A percentile compares a stretch with the other conserved stretches of the same genome.
Evolutionary conservation across 1,140 invertebrate genomes (phyloP).

Genomic region (Drosophila tristis): DNA sequence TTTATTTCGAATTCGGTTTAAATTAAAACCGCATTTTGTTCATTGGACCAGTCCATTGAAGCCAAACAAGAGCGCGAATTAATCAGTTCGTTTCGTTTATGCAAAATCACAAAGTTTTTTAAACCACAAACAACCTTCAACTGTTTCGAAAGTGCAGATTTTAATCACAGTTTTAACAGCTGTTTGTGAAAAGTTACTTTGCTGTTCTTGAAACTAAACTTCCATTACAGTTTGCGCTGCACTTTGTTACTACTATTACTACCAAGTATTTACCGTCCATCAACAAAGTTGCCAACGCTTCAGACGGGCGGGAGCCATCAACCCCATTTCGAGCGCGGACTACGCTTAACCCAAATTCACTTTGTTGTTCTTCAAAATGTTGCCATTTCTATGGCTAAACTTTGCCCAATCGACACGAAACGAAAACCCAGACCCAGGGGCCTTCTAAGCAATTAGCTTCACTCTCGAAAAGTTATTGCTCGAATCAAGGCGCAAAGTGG

Average conservation of each 20-base stretch:
- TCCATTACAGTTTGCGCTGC: slow-evolving; percentile 31
- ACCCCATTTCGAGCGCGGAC: slow-evolving; percentile 10
- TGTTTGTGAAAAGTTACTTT: neutral
- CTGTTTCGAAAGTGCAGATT: too few species aligned
- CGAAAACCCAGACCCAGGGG: slow-evolving; percentile 14
- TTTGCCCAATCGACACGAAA: slow-evolving; percentile 37
- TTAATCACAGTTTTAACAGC: too few species aligned
- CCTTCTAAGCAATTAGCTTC: slow-evolving; percentile 39
- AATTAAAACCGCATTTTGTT: neutral
- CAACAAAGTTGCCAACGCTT: slow-evolving; percentile 36
- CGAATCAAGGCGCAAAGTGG: slow-evolving; percentile 34
- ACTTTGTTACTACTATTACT: slow-evolving; percentile 26
- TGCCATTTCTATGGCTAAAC: slow-evolving; percentile 19
- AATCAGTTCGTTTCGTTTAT: slow-evolving; percentile 24
- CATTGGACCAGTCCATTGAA: neutral
- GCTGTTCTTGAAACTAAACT: slow-evolving; percentile 8
- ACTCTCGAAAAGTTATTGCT: slow-evolving; percentile 19
- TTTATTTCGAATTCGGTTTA: neutral
- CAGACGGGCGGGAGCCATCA: slow-evolving; percentile 16
- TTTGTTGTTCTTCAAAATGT: slow-evolving; percentile 16
- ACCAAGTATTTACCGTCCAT: slow-evolving; percentile 15
- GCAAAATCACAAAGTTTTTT: too few species aligned
- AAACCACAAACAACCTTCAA: too few species aligned
- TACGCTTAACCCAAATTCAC: slow-evolving; percentile 32
- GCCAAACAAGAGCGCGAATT: slow-evolving; percentile 1